A percentile compares a stretch with the other conserved stretches of the same genome.
phyloP scores from a whole-genome alignment of 2,113 vertebrate genomes.

The Psammodynastes pulverulentus region DNA sequence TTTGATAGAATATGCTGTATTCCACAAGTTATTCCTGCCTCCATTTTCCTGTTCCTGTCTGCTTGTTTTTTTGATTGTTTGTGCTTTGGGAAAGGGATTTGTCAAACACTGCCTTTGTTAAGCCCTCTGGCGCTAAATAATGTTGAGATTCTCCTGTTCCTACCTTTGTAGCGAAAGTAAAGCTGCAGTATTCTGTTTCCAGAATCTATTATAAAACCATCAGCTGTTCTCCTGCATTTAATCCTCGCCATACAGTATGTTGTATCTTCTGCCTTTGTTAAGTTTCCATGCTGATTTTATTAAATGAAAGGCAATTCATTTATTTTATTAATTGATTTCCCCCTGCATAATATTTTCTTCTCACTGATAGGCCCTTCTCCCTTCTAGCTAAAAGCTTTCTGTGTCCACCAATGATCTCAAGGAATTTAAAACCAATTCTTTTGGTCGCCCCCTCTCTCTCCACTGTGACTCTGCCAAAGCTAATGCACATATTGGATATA shows the following conservation, averaged over 20 bases:
- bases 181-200: slow-evolving; percentile 35
- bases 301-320: slow-evolving; percentile 39
- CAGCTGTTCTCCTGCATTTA: slow-evolving; percentile 34
- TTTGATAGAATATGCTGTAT: not conserved
- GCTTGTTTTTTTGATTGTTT: not conserved
- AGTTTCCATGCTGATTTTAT: slow-evolving; percentile 29
- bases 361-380: slow-evolving; percentile 16
- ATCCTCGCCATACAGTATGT: slow-evolving; percentile 30
- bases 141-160: slow-evolving; percentile 30
- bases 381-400: slow-evolving; percentile 32
- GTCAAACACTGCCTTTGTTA: not conserved
- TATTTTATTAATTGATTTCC: slow-evolving; percentile 46
- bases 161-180: not conserved
- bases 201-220: slow-evolving; percentile 18
- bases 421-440: not conserved
- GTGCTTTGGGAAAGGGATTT: not conserved
- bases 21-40: not conserved
- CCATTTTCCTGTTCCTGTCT: not conserved
- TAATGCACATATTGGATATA: not conserved
- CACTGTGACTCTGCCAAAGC: slow-evolving; percentile 16
- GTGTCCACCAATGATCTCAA: not conserved
- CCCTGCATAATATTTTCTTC: slow-evolving; percentile 18
- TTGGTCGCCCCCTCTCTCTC: fast-evolving
- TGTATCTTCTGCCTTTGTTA: slow-evolving; percentile 14
- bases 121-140: not conserved